These are phyloP conservation scores for Apamea sordens DNA, from an alignment of 2,888 invertebrate genomes.

Conservation along the genomic window DNA sequence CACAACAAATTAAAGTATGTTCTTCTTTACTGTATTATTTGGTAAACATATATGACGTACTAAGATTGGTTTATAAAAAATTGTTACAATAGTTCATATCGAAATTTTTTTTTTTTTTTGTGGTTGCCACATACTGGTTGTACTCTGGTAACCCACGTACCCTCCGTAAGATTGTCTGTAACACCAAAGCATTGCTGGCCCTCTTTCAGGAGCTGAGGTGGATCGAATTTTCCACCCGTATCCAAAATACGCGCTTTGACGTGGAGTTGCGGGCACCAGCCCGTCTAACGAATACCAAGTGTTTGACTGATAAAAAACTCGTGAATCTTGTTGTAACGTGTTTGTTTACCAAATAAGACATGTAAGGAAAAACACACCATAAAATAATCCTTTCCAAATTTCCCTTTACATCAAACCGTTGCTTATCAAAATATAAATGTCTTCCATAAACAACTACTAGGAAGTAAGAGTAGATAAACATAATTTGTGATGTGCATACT, in stretches of 20 bases:
- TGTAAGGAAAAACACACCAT: background rate
- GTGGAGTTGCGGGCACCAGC: background rate
- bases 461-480: constrained; percentile 62
- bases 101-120: too few species aligned
- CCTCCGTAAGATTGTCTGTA: background rate
- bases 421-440: constrained; percentile 69
- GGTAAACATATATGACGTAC: constrained; percentile 7
- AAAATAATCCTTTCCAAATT: background rate
- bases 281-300: background rate
- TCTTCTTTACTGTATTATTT: constrained; percentile 15
- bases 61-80: background rate
- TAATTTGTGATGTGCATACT: constrained; percentile 70
- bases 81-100: background rate
- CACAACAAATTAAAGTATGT: background rate
- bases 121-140: background rate
- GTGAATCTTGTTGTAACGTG: background rate
- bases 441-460: constrained; percentile 44
- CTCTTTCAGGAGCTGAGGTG: background rate
- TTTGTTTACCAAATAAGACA: constrained; percentile 19
- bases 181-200: background rate
- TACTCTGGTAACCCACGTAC: background rate
- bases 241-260: background rate
- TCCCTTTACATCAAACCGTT: background rate
- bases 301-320: background rate
- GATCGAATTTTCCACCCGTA: background rate